Base-by-base conservation (phyloP, 92 coral and sea anemone species). In the Virgularia gustaviana region DNA sequence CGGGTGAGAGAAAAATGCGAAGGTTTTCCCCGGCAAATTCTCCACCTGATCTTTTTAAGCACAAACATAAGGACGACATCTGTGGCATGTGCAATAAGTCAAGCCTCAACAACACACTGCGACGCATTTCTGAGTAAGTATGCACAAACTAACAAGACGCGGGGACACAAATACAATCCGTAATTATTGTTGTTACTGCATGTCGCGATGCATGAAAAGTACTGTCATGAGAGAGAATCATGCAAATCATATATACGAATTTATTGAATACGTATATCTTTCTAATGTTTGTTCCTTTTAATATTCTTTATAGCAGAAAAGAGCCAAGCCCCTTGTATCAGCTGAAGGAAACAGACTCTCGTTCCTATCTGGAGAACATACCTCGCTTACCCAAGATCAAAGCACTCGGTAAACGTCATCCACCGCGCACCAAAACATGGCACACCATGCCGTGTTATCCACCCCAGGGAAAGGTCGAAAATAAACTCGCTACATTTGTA, bases 401-500 rank as follows among this genome's bases (percentile, higher is more conserved):
- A 4, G 75, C 45, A 30, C 75, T 61, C n/a, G 51, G 51, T 24
- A 59, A 61, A 6, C 23, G 60, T 2, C 30, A 35, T 28, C 3
- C 51, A 0, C 27, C 24, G 30, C 75, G 75, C 35, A 6, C 3
- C 3, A 52, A 52, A 52, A 28, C 58, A 22, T 52, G 58, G 58
- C 58, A 52, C 58, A 52, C 22, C 30, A 1, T 52, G 30, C 58
- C 60, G 13, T 47, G 44, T 49, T 39, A 60, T 38, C 73, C 82
- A 0, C 71, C 73, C 0, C 67, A 62, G 34, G 73, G 63, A 11
- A 57, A 66, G 19, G 75, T 81, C 13, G 75, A 80, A 10, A 94
- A 89, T 73, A 94, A 87, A 31, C 76, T 85, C 0, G 88, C 99
- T 2, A 65, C 88, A 57, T 94, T 94, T 63, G 88, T 89, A 87